These are phyloP conservation scores for Lasioglossum figueresi DNA, from an alignment of 2,888 invertebrate species.

Conservation along the genomic window DNA sequence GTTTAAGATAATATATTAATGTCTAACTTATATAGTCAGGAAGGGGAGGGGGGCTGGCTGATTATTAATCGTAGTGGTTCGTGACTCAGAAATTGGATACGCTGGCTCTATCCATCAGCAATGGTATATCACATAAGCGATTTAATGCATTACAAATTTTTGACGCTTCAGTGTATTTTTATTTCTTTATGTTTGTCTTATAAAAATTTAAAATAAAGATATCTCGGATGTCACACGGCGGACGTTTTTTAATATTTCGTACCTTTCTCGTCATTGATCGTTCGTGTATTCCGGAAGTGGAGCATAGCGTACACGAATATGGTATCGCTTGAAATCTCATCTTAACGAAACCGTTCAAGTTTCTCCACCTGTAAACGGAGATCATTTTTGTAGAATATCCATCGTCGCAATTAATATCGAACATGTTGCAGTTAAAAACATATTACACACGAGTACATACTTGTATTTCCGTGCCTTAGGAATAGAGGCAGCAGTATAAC, in stretches of 20 bases:
- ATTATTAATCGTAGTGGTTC: slow-evolving; percentile 66
- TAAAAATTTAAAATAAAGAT: slow-evolving; percentile 74
- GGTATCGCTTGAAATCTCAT: slow-evolving; percentile 33
- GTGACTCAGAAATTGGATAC: slow-evolving; percentile 66
- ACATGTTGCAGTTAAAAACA: slow-evolving; percentile 51
- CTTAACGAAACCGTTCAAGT: slow-evolving; percentile 21
- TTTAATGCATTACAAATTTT: slow-evolving; percentile 76
- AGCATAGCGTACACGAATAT: slow-evolving; percentile 51
- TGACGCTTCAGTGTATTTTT: slow-evolving; percentile 80
- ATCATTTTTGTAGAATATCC: slow-evolving; percentile 28
- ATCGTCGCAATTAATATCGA: slow-evolving; percentile 31
- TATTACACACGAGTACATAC: slow-evolving; percentile 46
- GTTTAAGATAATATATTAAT: slow-evolving; percentile 61
- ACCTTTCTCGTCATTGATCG: slow-evolving; percentile 65
- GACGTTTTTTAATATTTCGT: slow-evolving; percentile 72
- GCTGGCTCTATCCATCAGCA: slow-evolving; percentile 70
- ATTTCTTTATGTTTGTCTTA: slow-evolving; percentile 81
- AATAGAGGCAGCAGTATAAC: slow-evolving; percentile 57
- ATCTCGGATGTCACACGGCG: slow-evolving; percentile 75
- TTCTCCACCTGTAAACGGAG: slow-evolving; percentile 16
- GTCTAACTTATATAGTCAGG: slow-evolving; percentile 54
- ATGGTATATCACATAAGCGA: slow-evolving; percentile 70
- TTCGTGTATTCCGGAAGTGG: slow-evolving; percentile 34
- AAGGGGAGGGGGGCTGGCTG: slow-evolving; percentile 62
- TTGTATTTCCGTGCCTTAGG: slow-evolving; percentile 65